A percentile compares a stretch with the other conserved stretches of the same genome.
Conservation (phyloP, 1,140 invertebrate species). For the Chymomyza costata region DNA sequence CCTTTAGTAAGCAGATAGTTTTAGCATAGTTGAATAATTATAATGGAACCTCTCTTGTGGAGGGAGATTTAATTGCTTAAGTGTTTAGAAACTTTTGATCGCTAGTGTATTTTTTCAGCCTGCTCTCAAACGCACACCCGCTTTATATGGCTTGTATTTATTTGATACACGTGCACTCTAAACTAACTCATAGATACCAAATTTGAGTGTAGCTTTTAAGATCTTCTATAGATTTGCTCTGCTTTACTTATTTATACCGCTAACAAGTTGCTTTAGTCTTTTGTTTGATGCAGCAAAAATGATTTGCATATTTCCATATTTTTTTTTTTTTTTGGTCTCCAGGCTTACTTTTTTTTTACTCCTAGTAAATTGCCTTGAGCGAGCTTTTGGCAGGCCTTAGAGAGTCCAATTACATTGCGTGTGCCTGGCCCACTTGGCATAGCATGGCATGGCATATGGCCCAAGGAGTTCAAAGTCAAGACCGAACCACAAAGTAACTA, state of each 20-base stretch:
- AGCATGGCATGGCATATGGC: slow-evolving; percentile 9
- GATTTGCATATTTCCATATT: slow-evolving; percentile 71
- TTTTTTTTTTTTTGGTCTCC: slow-evolving; percentile 17
- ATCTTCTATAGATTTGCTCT: too few species aligned
- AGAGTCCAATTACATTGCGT: slow-evolving; percentile 67
- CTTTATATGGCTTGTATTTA: too few species aligned
- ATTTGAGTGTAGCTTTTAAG: too few species aligned
- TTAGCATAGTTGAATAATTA: too few species aligned
- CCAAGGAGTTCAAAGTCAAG: slow-evolving; percentile 60
- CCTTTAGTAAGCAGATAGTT: too few species aligned
- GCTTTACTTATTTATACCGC: slow-evolving; percentile 24
- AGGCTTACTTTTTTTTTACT: slow-evolving; percentile 5
- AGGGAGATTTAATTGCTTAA: too few species aligned
- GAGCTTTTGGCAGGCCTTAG: slow-evolving; percentile 19
- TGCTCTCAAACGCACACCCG: too few species aligned
- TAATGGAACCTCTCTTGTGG: too few species aligned
- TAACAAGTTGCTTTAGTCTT: slow-evolving; percentile 36
- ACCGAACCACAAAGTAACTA: slow-evolving; percentile 19
- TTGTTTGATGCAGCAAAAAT: slow-evolving; percentile 54
- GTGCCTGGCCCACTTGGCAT: slow-evolving; percentile 18
- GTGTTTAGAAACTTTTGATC: too few species aligned
- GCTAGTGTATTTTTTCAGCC: too few species aligned
- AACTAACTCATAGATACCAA: too few species aligned
- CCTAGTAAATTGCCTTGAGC: slow-evolving; percentile 48
- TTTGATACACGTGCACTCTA: too few species aligned